A percentile compares a stretch with the other conserved stretches of the same genome.
These are phyloP conservation scores for Platygyra sinensis DNA, from an alignment of 64 coral and sea anemone species.

Conservation along the genomic window DNA sequence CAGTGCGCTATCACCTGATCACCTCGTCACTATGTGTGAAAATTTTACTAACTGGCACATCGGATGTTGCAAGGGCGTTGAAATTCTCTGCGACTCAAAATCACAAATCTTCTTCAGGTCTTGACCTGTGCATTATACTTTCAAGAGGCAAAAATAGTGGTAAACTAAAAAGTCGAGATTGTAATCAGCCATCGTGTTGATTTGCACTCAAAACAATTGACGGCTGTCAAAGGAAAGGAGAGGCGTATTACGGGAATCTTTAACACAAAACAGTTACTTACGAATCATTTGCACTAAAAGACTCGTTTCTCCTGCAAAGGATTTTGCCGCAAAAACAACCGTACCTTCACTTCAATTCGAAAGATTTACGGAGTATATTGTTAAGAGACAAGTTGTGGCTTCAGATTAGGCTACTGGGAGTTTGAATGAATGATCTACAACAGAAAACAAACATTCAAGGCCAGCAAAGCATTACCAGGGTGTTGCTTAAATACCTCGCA, in stretches of 20 bases:
- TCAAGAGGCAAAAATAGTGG: too few relatives aligned
- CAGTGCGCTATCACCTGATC: background rate
- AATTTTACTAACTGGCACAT: background rate
- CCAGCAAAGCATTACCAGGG: background rate
- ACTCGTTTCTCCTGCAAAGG: too few relatives aligned
- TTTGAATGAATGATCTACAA: background rate
- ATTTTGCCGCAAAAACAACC: background rate
- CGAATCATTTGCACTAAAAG: background rate
- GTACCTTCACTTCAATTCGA: background rate
- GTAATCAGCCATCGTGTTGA: background rate
- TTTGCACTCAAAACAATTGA: background rate
- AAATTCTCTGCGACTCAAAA: background rate
- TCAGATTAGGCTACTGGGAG: background rate
- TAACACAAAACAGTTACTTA: constrained; percentile 39
- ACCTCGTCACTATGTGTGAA: background rate
- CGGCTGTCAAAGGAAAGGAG: background rate
- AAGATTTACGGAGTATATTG: background rate
- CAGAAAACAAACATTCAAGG: background rate
- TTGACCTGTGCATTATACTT: too few relatives aligned
- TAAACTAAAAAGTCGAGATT: background rate
- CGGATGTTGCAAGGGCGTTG: background rate
- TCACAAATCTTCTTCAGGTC: background rate
- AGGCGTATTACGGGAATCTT: background rate
- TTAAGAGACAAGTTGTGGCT: background rate
- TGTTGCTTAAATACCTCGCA: background rate